Base-by-base conservation (phyloP, 2,888 invertebrate genomes). In the Bellardia bayeri region DNA sequence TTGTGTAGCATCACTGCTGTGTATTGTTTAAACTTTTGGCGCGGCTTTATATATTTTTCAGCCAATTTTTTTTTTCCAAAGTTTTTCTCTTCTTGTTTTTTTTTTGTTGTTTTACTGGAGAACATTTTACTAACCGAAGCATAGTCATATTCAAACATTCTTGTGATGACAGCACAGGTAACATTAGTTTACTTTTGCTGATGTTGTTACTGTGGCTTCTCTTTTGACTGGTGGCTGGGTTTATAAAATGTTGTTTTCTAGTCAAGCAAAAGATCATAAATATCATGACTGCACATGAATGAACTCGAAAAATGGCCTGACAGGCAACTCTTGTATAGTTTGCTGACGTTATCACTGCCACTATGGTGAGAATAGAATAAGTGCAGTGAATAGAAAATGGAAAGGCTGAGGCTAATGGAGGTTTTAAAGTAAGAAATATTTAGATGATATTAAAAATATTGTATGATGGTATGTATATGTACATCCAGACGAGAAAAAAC, bases 191-290 rank as follows among this genome's bases (percentile, higher is more conserved):
- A 56, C 54, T 14, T 56, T 42, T 61, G 37, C 1, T n/a, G 33
- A n/a, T 58, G 30, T 13, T 51, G n/a, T 51, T 49, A 49, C 14
- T 63, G 30, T 68, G 30, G 8, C 14, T 68, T 40, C 13, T n/a
- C 14, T 37, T 30, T 51, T 16, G 45, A 71, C 11, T 42, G 58
- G 13, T 58, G n/a, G 30, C 42, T 61, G n/a, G 30, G 58, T 61
- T 58, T 42, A 42, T 61, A 58, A 42, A 42, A 61, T 14, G 42
- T 30, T 66, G 54, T 40, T 64, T 49, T 76, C 63, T 13, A 51
- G 23, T 66, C 14, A 40, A 66, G 51, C 16, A 66, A 66, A 66
- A 54, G 16, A 75, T 66, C 76, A 78, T 54, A 78, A 78, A 78
- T 66, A 54, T 78, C 54, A 6, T n/a, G 23, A 4, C 23, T 76